phyloP scores from a whole-genome alignment of 2,797 vertebrate species.

The Cichlasoma orientale region DNA sequence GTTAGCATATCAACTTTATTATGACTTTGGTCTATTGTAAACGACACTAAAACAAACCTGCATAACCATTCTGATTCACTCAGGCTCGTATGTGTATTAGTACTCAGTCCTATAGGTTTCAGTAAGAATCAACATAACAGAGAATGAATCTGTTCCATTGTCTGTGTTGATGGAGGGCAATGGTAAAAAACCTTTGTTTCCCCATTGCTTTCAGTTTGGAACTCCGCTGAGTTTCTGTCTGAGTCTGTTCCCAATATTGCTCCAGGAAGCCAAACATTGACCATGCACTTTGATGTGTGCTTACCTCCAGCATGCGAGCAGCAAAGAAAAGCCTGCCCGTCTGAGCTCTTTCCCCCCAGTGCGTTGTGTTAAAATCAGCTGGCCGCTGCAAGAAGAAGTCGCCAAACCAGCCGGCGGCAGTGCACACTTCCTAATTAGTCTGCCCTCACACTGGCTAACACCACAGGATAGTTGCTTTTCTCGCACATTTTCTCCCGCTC shows the following conservation, averaged over 20 bases:
- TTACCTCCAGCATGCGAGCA: conserved; percentile 33
- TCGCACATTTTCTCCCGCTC: conserved; percentile 20
- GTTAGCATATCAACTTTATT: not conserved
- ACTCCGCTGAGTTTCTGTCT: conserved; percentile 9
- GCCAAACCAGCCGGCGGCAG: conserved; percentile 41
- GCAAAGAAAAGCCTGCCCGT: conserved; percentile 24
- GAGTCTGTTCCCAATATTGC: conserved; percentile 5
- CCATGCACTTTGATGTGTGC: conserved; percentile 51
- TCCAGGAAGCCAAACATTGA: conserved; percentile 40
- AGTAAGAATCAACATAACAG: not conserved
- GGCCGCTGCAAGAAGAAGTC: conserved; percentile 46
- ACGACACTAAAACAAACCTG: no score
- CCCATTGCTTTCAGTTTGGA: not conserved
- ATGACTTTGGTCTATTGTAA: no score
- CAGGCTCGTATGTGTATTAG: not conserved
- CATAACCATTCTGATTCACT: not conserved
- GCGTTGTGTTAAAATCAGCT: conserved; percentile 57
- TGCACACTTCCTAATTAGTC: conserved; percentile 69
- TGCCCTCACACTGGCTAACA: conserved; percentile 55
- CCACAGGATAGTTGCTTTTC: conserved; percentile 50
- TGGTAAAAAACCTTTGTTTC: conserved; percentile 12
- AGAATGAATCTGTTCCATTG: not conserved
- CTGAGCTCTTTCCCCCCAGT: conserved; percentile 25
- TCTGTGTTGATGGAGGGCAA: not conserved
- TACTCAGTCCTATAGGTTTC: not conserved